A percentile compares a stretch with the other conserved stretches of the same genome.
Conservation (phyloP, 1,140 invertebrate species). For the Pseudomyrmex sp. region DNA sequence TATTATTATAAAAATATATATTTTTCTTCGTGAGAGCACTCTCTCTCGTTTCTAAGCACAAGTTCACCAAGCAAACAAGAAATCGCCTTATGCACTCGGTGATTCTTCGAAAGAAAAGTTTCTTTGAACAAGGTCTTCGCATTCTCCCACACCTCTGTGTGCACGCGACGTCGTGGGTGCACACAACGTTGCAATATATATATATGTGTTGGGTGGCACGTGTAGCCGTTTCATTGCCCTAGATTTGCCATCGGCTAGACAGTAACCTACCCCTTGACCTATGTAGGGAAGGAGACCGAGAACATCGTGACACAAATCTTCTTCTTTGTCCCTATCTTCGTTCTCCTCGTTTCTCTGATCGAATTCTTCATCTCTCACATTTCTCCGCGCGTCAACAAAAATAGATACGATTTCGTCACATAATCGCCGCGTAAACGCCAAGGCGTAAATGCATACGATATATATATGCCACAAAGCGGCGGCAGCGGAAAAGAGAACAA, state of each 20-base stretch:
- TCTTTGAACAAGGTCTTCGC: conserved; percentile 56
- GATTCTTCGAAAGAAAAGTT: conserved; percentile 40
- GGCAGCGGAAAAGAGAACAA: conserved; percentile 22
- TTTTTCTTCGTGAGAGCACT: not conserved
- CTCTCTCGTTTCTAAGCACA: conserved; percentile 31
- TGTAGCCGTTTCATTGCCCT: conserved; percentile 82
- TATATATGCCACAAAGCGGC: not conserved
- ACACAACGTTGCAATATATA: conserved; percentile 16
- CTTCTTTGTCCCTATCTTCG: conserved; percentile 2
- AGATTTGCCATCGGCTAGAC: conserved; percentile 78
- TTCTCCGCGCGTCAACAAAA: conserved; percentile 76
- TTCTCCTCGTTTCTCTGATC: not conserved
- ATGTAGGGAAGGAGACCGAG: conserved; percentile 46
- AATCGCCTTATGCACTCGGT: conserved; percentile 29
- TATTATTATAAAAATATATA: conserved; percentile 35
- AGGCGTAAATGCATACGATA: not conserved
- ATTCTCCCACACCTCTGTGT: conserved; percentile 23
- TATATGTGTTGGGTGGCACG: conserved; percentile 64
- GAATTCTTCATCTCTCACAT: not conserved
- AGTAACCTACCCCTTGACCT: conserved; percentile 73
- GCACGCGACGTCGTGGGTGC: conserved; percentile 13
- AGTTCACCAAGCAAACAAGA: conserved; percentile 46
- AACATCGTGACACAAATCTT: conserved; percentile 33
- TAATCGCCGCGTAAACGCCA: conserved; percentile 38
- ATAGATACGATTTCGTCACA: conserved; percentile 59